phyloP scores from a whole-genome alignment of 92 coral and sea anemone species.

The Bergia puertoricense region DNA sequence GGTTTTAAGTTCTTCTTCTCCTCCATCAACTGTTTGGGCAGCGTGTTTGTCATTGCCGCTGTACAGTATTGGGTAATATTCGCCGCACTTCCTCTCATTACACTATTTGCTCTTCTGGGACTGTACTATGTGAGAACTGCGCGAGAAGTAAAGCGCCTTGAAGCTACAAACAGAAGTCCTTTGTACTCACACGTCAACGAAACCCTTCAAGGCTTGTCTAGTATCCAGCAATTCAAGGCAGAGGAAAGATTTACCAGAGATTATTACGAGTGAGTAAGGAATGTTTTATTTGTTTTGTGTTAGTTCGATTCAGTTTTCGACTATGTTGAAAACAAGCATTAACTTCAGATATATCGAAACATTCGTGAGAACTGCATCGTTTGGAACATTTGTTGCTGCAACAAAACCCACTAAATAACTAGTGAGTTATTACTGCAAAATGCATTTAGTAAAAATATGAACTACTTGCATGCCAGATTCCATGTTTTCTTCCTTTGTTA shows the following conservation, averaged over 20 bases:
- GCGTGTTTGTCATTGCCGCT: constrained; percentile 61
- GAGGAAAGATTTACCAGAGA: constrained; percentile 43
- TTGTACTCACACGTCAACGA: constrained; percentile 58
- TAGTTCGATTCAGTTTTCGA: too few relatives aligned
- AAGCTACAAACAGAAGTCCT: constrained; percentile 48
- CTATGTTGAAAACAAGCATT: background rate
- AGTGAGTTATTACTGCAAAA: too few relatives aligned
- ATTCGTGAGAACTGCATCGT: too few relatives aligned
- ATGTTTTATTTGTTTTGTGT: too few relatives aligned
- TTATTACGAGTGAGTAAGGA: constrained; percentile 31
- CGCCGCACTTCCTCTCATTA: constrained; percentile 57
- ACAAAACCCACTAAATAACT: too few relatives aligned
- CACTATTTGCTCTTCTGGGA: constrained; percentile 55
- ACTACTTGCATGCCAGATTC: too few relatives aligned
- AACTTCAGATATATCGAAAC: background rate
- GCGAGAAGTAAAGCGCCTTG: constrained; percentile 37
- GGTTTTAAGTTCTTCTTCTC: constrained; percentile 39
- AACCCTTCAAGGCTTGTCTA: constrained; percentile 52
- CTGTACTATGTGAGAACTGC: constrained; percentile 43
- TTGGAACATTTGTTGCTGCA: too few relatives aligned
- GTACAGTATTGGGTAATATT: constrained; percentile 60
- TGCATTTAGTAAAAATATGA: too few relatives aligned
- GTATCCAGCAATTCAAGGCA: constrained; percentile 50
- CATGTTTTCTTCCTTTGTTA: too few relatives aligned
- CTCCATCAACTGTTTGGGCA: constrained; percentile 50